These are phyloP conservation scores for Harpagoxenus sublaevis DNA, from an alignment of 2,888 invertebrate genomes.

Conservation along the genomic window DNA sequence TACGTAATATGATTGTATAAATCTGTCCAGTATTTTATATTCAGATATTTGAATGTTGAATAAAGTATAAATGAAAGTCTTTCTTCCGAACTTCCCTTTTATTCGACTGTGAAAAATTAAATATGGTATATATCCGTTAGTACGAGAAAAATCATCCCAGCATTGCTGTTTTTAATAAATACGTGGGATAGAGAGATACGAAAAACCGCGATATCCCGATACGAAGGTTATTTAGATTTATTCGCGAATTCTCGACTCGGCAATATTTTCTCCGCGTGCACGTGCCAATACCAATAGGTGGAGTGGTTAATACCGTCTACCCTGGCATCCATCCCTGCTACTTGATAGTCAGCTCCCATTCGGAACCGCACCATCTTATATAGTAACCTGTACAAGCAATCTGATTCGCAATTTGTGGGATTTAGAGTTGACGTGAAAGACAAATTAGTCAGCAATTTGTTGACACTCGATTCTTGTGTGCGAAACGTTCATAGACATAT, in stretches of 20 bases:
- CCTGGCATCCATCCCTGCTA: constrained; percentile 77
- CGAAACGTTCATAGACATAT: not conserved
- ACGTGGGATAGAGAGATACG: constrained; percentile 61
- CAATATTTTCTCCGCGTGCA: constrained; percentile 72
- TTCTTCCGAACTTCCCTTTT: not conserved
- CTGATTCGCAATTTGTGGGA: constrained; percentile 39
- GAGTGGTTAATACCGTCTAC: constrained; percentile 77
- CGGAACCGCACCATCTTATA: constrained; percentile 70
- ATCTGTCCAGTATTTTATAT: constrained; percentile 70
- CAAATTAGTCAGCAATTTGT: constrained; percentile 12
- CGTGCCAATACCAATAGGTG: constrained; percentile 78
- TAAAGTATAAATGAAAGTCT: constrained; percentile 69
- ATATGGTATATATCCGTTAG: not conserved
- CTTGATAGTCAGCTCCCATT: constrained; percentile 79
- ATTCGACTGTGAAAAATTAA: not conserved
- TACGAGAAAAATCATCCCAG: constrained; percentile 28
- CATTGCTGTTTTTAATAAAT: constrained; percentile 54
- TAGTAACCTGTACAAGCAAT: constrained; percentile 61
- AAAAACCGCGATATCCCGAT: constrained; percentile 62
- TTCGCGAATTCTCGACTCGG: constrained; percentile 72
- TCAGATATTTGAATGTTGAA: constrained; percentile 71
- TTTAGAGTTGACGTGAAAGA: constrained; percentile 30
- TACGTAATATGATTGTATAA: constrained; percentile 60
- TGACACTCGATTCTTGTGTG: not conserved
- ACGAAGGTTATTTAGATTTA: constrained; percentile 75